phyloP scores from a whole-genome alignment of 2,113 vertebrate genomes.

The Meleagris gallopavo region DNA sequence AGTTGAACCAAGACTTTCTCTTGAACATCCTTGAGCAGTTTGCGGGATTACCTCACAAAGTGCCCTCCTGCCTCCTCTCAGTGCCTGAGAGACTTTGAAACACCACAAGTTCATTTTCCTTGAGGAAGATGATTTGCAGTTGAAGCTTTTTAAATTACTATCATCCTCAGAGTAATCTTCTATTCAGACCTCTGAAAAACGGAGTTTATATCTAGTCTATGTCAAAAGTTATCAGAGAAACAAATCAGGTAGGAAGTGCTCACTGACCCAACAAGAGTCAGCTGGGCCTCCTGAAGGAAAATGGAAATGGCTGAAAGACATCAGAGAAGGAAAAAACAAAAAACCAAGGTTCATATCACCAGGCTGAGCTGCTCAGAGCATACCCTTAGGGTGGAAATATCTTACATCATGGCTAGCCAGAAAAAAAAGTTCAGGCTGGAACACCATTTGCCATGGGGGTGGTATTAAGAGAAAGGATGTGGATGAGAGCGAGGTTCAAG shows the following conservation, averaged over 20 bases:
- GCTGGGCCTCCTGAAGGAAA: background rate
- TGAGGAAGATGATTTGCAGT: background rate
- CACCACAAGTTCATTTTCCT: background rate
- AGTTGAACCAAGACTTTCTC: background rate
- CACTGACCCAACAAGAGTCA: background rate
- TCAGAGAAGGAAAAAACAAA: background rate
- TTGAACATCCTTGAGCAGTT: background rate
- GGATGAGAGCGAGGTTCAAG: background rate
- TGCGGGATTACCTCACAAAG: background rate
- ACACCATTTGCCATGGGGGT: background rate
- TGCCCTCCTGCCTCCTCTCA: background rate
- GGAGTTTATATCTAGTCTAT: background rate
- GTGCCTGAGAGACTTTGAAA: background rate
- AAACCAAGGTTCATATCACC: background rate
- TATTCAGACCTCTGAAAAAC: background rate
- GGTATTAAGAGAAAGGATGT: fast-evolving
- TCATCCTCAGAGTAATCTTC: background rate
- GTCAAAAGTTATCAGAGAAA: background rate
- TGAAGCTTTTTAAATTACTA: background rate
- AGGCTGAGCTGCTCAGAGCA: background rate
- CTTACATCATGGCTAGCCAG: background rate
- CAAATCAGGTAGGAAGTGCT: background rate
- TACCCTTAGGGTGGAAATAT: background rate
- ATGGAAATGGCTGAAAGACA: background rate
- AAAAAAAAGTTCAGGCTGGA: background rate